These are phyloP conservation scores for Pseudomyrmex sp. DNA, from an alignment of 1,140 invertebrate species.

Conservation along the genomic window DNA sequence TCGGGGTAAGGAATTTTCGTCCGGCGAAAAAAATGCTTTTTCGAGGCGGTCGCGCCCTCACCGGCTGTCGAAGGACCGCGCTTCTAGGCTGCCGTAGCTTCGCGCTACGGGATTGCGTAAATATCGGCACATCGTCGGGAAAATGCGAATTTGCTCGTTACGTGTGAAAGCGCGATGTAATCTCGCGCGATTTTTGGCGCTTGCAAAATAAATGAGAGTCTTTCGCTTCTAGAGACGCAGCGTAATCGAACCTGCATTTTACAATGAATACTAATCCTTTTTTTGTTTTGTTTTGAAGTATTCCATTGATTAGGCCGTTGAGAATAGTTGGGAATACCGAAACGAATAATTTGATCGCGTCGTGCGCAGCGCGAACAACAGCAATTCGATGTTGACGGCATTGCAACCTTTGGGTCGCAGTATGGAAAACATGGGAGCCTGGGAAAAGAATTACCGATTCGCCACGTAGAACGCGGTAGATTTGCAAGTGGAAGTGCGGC, in stretches of 20 bases:
- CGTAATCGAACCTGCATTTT: not conserved
- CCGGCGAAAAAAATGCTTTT: slow-evolving; percentile 70
- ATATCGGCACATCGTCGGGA: not conserved
- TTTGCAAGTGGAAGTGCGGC: slow-evolving; percentile 73
- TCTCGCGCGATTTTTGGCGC: not conserved
- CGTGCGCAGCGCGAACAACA: slow-evolving; percentile 64
- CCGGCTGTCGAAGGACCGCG: not conserved
- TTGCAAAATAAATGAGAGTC: not conserved
- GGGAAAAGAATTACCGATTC: slow-evolving; percentile 72
- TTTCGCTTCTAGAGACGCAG: not conserved
- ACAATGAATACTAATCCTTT: not conserved
- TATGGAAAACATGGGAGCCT: slow-evolving; percentile 68
- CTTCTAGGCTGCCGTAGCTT: slow-evolving; percentile 3
- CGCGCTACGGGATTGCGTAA: not conserved
- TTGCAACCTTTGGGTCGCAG: slow-evolving; percentile 58
- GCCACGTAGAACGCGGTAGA: slow-evolving; percentile 62
- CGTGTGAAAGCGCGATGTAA: not conserved
- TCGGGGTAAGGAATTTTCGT: slow-evolving; percentile 83
- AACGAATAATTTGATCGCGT: slow-evolving; percentile 56
- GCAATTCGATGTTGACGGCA: slow-evolving; percentile 72
- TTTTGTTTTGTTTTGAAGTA: slow-evolving; percentile 11
- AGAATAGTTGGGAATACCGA: slow-evolving; percentile 34
- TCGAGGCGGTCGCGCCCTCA: slow-evolving; percentile 45
- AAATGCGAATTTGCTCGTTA: not conserved
- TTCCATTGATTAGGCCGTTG: slow-evolving; percentile 49